Conservation (phyloP, 2,797 vertebrate species). For the Tympanoctomys barrerae region DNA sequence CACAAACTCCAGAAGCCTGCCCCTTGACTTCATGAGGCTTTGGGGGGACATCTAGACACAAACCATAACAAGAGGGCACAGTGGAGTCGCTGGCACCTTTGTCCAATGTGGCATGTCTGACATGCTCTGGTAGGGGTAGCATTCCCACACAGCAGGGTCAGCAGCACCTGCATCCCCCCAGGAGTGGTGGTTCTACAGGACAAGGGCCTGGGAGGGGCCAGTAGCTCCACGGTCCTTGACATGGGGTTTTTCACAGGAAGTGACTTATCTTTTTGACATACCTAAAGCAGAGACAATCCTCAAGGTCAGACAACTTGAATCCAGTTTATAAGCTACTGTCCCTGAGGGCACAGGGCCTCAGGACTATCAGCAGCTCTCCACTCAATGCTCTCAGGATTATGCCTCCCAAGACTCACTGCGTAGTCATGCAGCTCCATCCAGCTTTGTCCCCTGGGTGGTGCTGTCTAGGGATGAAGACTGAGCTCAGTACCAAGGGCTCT, state of each 20-base stretch:
- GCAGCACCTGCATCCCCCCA: not conserved
- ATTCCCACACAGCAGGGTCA: not conserved
- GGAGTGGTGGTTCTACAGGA: not conserved
- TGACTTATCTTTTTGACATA: not conserved
- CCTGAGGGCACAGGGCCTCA: not conserved
- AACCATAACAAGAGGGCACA: not conserved
- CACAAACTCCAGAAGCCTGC: too few species aligned
- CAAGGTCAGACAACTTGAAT: not conserved
- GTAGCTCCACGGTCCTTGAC: not conserved
- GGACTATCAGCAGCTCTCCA: not conserved
- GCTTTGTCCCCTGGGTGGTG: not conserved
- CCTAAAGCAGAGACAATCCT: not conserved
- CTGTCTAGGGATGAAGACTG: not conserved
- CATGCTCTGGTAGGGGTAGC: not conserved
- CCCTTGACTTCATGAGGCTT: too few species aligned
- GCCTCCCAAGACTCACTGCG: too few species aligned
- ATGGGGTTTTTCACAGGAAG: not conserved
- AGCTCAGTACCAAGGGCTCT: not conserved
- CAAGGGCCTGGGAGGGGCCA: not conserved
- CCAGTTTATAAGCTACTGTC: not conserved
- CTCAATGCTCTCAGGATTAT: not conserved
- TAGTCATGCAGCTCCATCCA: not conserved
- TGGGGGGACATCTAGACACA: too few species aligned
- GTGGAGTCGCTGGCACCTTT: not conserved
- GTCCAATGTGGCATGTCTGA: too few species aligned